phyloP scores from a whole-genome alignment of 2,797 vertebrate genomes.

The Lacerta viridis region DNA sequence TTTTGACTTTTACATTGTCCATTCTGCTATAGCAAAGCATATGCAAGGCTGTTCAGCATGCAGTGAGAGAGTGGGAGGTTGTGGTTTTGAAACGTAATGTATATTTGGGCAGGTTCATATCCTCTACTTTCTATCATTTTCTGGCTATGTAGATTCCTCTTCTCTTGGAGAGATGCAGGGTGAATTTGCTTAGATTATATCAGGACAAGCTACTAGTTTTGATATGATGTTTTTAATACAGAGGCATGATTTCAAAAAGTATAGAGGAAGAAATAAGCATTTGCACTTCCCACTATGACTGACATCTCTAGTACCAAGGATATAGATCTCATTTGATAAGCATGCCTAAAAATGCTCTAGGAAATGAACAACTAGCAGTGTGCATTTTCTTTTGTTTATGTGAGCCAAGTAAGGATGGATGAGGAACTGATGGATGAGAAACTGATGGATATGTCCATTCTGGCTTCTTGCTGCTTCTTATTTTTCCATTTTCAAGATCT shows the following conservation, averaged over 20 bases:
- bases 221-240: neutral
- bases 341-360: neutral
- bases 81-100: neutral
- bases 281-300: neutral
- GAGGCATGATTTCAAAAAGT: neutral
- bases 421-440: too few relatives aligned
- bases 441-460: too few relatives aligned
- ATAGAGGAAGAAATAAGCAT: neutral
- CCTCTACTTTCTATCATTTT: neutral
- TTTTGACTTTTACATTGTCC: neutral
- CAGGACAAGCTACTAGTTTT: neutral
- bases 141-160: neutral
- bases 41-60: accelerated
- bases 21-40: neutral
- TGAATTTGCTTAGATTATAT: neutral
- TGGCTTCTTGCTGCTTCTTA: too few relatives aligned
- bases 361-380: neutral
- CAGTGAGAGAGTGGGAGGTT: slow-evolving; percentile 4
- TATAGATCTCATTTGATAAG: slow-evolving; percentile 9
- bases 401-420: neutral
- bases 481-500: too few relatives aligned
- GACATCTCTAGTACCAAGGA: neutral
- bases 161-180: neutral
- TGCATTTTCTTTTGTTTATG: neutral
- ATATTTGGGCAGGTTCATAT: neutral